Conservation (phyloP, 2,797 vertebrate species). For the Urophycis tenuis region DNA sequence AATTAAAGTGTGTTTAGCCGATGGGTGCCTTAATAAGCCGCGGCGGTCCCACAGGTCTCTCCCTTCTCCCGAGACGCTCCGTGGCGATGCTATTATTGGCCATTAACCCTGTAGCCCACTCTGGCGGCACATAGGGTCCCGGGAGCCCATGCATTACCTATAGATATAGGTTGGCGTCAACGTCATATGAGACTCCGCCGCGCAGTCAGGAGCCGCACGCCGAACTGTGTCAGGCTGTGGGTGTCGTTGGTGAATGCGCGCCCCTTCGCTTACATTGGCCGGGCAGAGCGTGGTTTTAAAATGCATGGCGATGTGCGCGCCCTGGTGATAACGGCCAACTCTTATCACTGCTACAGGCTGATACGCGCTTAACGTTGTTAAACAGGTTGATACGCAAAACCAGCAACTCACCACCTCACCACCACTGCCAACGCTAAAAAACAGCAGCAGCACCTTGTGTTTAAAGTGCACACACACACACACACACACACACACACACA, state of each 20-base stretch:
- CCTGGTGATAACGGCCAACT: not conserved
- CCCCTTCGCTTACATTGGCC: not conserved
- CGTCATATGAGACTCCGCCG: not conserved
- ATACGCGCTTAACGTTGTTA: too few relatives aligned
- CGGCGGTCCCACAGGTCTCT: constrained; percentile 31
- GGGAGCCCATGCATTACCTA: not conserved
- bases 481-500: constrained; percentile 9
- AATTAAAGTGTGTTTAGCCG: constrained; percentile 30
- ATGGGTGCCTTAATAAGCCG: constrained; percentile 24
- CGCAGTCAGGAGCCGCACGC: not conserved
- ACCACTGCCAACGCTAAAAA: not conserved
- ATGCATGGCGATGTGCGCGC: not conserved
- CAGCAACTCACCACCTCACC: too few relatives aligned
- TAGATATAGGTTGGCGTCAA: not conserved
- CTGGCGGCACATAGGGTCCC: not conserved
- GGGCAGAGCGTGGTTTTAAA: not conserved
- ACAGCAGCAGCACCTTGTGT: not conserved
- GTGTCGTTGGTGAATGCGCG: not conserved
- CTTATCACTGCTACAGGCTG: not conserved
- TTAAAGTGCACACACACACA: not conserved
- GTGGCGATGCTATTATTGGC: not conserved
- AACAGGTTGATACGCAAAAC: too few relatives aligned
- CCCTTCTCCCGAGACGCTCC: not conserved
- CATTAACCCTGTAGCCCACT: not conserved
- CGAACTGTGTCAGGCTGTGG: not conserved